Base-by-base conservation (phyloP, 2,797 vertebrate species). In the Lophius americanus region DNA sequence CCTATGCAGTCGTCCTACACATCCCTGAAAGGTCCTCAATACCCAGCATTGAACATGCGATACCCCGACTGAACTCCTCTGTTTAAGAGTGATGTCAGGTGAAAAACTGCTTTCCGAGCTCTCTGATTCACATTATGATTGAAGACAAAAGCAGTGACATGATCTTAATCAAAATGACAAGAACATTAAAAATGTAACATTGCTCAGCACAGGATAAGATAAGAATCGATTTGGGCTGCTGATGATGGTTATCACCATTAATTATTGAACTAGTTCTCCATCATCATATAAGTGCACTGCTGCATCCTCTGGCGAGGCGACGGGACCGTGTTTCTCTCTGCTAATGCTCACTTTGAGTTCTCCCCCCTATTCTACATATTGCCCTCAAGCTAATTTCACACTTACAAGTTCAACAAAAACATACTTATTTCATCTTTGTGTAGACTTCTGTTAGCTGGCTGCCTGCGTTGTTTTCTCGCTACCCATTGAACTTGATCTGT, bases 211-310 rank as follows among this genome's bases (percentile, higher is more conserved):
- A 79, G 86, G 83, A 77, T 84, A 84, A 89, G 84, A 89, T 92
- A 91, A 88, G 89, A 91, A 93, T 91, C 83, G 76, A 92, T 92
- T 87, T 84, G 82, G 70, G 84, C 79, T 86, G 81, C 81, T 85
- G 88, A 78, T 91, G 86, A 91, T 91, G 90, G 89, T 89, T 91
- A 90, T 91, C 88, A 86, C 68, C 90, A 91, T 92, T 89, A 91
- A 91, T 91, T 91, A 91, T 92, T 91, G 68, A 91, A 90, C 90
- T 85, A 88, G 70, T 81, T 78, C 85, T 89, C 86, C 83, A 85
- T 90, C 83, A 85, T 81, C 78, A 81, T 88, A 76, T 87, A 89
- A 90, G 88, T 88, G 86, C 88, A 83, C 70, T 56, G 83, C 73
- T 75, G 82, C 83, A 86, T 86, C 84, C 78, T 91, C 82, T 71